Evolutionary conservation across 2,113 vertebrate genomes (phyloP).

Genomic region (Polyodon spathula): DNA sequence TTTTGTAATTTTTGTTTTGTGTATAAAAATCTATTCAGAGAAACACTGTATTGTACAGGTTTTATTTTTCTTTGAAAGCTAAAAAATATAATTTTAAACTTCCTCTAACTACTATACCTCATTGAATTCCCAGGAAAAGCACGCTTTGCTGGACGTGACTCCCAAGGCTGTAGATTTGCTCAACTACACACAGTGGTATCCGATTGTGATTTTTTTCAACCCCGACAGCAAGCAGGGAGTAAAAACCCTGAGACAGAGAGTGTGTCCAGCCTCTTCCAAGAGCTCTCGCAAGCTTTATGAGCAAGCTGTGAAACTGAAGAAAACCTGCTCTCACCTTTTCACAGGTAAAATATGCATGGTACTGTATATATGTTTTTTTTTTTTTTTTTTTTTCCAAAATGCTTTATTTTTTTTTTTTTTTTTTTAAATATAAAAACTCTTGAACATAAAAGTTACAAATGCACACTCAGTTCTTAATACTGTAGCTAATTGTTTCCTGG

Average conservation of each 20-base stretch:
- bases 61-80: no score
- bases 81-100: neutral
- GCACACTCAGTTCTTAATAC: no score
- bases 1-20: neutral
- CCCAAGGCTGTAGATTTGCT: slow-evolving; percentile 93
- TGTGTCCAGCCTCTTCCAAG: slow-evolving; percentile 78
- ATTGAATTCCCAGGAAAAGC: slow-evolving; percentile 61
- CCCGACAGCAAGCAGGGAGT: slow-evolving; percentile 88
- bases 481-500: no score
- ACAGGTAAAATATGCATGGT: slow-evolving; percentile 56
- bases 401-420: no score
- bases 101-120: neutral
- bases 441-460: no score
- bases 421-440: no score
- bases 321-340: slow-evolving; percentile 82
- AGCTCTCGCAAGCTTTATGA: slow-evolving; percentile 87
- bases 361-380: no score
- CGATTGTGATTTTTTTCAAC: slow-evolving; percentile 90
- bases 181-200: slow-evolving; percentile 98
- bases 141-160: slow-evolving; percentile 88
- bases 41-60: no score
- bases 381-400: no score
- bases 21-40: neutral
- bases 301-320: slow-evolving; percentile 84
- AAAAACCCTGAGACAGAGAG: slow-evolving; percentile 84